Evolutionary conservation across 2,797 vertebrate species (phyloP).

Genomic region (Ceyx erithaca): DNA sequence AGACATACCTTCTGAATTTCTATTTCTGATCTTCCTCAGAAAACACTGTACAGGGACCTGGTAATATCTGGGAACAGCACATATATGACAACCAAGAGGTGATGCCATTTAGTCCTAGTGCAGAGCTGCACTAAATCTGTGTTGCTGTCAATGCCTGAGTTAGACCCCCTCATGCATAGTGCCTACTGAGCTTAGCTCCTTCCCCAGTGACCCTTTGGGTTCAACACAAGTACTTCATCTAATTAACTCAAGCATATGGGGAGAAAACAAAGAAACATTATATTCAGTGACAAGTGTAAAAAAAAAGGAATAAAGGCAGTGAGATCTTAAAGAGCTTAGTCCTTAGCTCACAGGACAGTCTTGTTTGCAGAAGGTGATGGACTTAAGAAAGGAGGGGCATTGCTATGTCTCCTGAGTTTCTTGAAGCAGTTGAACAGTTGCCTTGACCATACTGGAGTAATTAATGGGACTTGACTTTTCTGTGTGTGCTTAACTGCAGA

Average conservation of each 20-base stretch:
- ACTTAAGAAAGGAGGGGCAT: background rate
- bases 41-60: background rate
- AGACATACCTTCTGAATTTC: background rate
- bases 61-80: accelerated
- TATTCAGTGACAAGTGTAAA: background rate
- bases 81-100: accelerated
- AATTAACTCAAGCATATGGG: background rate
- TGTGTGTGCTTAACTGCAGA: background rate
- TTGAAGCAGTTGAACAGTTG: background rate
- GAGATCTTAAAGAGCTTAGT: background rate
- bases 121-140: background rate
- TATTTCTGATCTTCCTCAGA: background rate
- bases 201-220: background rate
- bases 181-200: background rate
- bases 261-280: background rate
- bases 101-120: background rate
- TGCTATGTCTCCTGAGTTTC: background rate
- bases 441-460: background rate
- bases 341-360: background rate
- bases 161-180: background rate
- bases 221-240: background rate
- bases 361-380: background rate
- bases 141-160: background rate
- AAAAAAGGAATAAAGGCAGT: background rate
- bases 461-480: slow-evolving; percentile 19